A percentile compares a stretch with the other conserved stretches of the same genome.
These are phyloP conservation scores for Epirrhoe alternata DNA, from an alignment of 2,888 invertebrate genomes.

Conservation along the genomic window DNA sequence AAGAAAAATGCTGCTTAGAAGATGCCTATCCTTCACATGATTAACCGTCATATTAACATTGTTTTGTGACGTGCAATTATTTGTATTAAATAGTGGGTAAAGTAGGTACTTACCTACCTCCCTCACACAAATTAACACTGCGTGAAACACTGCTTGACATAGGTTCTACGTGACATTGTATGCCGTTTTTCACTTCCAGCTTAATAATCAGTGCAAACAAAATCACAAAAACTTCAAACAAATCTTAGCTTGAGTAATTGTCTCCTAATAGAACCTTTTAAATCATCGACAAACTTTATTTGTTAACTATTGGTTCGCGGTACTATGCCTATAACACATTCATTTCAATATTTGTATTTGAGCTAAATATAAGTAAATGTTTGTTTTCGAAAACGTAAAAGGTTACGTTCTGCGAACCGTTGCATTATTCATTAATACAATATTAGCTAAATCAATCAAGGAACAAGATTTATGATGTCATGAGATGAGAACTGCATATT, in stretches of 20 bases:
- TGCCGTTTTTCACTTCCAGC: conserved; percentile 33
- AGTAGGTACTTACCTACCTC: not conserved
- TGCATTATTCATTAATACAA: conserved; percentile 10
- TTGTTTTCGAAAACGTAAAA: conserved; percentile 8
- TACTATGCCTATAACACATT: not conserved
- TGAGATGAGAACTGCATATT: conserved; percentile 8
- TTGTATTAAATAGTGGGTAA: conserved; percentile 24
- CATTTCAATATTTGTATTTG: conserved; percentile 13
- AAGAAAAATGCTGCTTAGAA: too few relatives aligned
- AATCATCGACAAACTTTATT: conserved; percentile 25
- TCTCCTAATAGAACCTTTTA: conserved; percentile 30
- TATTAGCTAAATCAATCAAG: conserved; percentile 15
- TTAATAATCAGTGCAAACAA: conserved; percentile 33
- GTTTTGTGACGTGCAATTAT: conserved; percentile 15
- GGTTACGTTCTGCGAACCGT: conserved; percentile 7
- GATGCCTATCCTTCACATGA: not conserved
- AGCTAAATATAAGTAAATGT: conserved; percentile 10
- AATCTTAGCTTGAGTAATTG: conserved; percentile 35
- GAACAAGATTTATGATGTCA: conserved; percentile 15
- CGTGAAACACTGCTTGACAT: not conserved
- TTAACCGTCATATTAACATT: not conserved
- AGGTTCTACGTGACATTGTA: conserved; percentile 39
- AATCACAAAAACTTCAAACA: conserved; percentile 32
- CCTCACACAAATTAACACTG: conserved; percentile 34
- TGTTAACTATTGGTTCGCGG: not conserved